Percentiles rank a stretch among this genome's conserved stretches.
Evolutionary conservation across 2,797 vertebrate genomes (phyloP).

Genomic region (Myripristis murdjan): DNA sequence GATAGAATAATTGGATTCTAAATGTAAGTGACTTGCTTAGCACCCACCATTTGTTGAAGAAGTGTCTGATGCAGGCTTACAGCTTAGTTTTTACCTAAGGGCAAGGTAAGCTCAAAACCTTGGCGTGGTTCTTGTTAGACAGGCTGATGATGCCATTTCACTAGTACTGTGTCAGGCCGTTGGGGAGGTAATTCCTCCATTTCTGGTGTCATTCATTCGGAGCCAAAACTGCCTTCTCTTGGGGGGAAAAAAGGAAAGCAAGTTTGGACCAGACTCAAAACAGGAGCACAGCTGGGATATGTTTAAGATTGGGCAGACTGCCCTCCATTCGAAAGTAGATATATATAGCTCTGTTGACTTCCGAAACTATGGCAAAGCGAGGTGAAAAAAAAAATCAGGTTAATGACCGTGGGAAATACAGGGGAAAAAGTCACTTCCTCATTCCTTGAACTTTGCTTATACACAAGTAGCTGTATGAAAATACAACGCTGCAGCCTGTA

Average conservation of each 20-base stretch:
- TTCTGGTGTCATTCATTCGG: conserved; percentile 97
- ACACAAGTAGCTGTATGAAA: neutral
- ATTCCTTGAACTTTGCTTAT: conserved; percentile 45
- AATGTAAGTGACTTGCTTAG: neutral
- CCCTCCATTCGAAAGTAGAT: conserved; percentile 95
- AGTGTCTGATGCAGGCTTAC: neutral
- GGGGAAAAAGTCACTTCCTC: conserved; percentile 37
- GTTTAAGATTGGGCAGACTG: conserved; percentile 99
- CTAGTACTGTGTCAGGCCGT: conserved; percentile 46
- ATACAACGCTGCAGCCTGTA: neutral
- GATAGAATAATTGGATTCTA: neutral
- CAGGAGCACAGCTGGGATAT: conserved; percentile 99
- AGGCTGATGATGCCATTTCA: conserved; percentile 14
- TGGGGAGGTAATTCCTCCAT: conserved; percentile 82
- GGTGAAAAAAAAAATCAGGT: conserved; percentile 87
- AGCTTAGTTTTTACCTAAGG: neutral
- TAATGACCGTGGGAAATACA: conserved; percentile 96
- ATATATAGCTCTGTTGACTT: conserved; percentile 97
- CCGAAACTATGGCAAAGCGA: conserved; percentile 94
- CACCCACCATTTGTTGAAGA: neutral
- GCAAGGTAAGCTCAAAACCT: neutral
- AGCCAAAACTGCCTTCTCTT: conserved; percentile 95
- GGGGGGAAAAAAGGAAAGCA: conserved; percentile 61
- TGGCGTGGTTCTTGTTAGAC: neutral
- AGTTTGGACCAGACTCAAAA: conserved; percentile 95